These are phyloP conservation scores for Ectemnius lituratus DNA, from an alignment of 2,888 invertebrate genomes.

Conservation along the genomic window DNA sequence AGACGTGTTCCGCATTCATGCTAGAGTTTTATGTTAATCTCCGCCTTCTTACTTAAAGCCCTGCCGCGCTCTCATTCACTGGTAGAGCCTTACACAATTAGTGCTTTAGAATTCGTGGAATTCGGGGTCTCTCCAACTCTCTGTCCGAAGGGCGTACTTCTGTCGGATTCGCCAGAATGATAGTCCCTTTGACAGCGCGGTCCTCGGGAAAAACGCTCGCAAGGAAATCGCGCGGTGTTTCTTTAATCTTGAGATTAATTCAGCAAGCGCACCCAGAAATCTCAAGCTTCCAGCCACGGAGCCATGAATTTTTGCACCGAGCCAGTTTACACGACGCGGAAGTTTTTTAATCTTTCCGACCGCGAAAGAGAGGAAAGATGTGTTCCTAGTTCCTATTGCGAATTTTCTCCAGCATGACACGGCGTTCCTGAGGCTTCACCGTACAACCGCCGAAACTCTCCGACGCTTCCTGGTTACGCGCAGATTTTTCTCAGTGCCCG, in stretches of 20 bases:
- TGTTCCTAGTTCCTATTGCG: conserved; percentile 11
- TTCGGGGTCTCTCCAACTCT: too few species aligned
- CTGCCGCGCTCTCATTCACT: too few species aligned
- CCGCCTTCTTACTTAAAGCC: too few species aligned
- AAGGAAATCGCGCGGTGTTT: conserved; percentile 10
- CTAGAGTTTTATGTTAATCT: too few species aligned
- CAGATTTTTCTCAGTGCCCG: background rate
- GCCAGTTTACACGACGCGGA: conserved; percentile 23
- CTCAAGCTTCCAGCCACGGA: conserved; percentile 10
- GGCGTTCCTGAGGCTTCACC: conserved; percentile 17
- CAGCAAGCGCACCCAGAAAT: conserved; percentile 15
- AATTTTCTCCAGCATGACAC: conserved; percentile 20
- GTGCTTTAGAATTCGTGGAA: too few species aligned
- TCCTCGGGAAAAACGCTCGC: conserved; percentile 1
- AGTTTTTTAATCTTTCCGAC: conserved; percentile 29
- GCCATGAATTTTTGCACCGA: conserved; percentile 14
- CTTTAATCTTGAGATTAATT: conserved; percentile 37
- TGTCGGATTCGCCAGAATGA: too few species aligned
- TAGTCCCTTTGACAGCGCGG: conserved; percentile 2
- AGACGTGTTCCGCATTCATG: too few species aligned
- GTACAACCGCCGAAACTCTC: background rate
- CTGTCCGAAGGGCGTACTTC: too few species aligned
- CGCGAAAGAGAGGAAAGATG: background rate
- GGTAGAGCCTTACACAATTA: too few species aligned
- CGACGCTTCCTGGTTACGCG: background rate